These are phyloP conservation scores for Phasia obesa DNA, from an alignment of 2,888 invertebrate species.

Conservation along the genomic window DNA sequence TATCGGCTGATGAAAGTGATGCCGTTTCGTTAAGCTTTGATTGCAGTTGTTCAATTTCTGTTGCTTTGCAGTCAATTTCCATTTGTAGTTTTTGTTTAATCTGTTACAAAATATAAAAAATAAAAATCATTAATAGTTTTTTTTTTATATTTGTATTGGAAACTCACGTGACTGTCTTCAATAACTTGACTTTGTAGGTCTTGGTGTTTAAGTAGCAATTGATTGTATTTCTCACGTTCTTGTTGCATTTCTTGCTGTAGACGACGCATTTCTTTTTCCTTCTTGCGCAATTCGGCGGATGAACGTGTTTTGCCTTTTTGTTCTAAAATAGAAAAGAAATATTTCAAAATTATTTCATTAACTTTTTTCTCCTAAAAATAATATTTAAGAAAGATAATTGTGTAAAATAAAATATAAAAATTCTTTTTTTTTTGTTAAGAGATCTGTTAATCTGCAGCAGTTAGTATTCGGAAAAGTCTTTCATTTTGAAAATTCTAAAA, in stretches of 20 bases:
- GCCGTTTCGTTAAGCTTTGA: slow-evolving; percentile 95
- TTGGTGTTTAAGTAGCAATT: slow-evolving; percentile 92
- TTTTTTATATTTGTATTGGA: slow-evolving; percentile 13
- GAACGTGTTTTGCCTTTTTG: slow-evolving; percentile 91
- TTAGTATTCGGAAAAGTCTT: too few relatives aligned
- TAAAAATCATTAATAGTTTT: neutral
- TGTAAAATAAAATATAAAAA: too few relatives aligned
- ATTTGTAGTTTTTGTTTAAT: slow-evolving; percentile 91
- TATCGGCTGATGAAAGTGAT: slow-evolving; percentile 94
- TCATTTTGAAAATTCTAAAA: too few relatives aligned
- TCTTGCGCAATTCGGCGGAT: slow-evolving; percentile 90
- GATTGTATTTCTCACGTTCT: slow-evolving; percentile 97
- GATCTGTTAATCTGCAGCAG: too few relatives aligned
- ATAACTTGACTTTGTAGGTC: slow-evolving; percentile 92
- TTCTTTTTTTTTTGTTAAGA: too few relatives aligned
- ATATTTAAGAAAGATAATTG: too few relatives aligned
- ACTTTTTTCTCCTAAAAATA: neutral
- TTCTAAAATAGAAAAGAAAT: slow-evolving; percentile 79
- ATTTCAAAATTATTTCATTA: neutral
- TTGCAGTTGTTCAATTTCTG: slow-evolving; percentile 95
- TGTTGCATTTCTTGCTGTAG: slow-evolving; percentile 96
- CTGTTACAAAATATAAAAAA: slow-evolving; percentile 70
- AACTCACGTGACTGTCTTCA: slow-evolving; percentile 88
- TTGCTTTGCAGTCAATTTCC: slow-evolving; percentile 98
- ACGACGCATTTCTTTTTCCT: slow-evolving; percentile 97